phyloP scores from a whole-genome alignment of 2,113 vertebrate species.

The Desmodus rotundus region DNA sequence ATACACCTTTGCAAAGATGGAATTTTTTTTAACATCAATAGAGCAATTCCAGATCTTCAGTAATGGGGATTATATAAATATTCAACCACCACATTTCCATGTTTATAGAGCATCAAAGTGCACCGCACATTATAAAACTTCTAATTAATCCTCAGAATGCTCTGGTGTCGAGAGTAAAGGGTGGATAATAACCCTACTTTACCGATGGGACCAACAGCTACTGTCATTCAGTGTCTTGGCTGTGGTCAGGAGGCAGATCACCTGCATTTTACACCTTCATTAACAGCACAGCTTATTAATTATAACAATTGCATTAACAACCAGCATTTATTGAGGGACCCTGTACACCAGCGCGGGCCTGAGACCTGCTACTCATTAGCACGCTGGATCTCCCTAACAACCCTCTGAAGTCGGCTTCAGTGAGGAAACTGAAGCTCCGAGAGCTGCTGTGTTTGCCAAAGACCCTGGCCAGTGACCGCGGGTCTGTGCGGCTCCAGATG shows the following conservation, averaged over 20 bases:
- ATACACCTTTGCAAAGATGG: background rate
- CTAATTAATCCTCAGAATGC: slow-evolving; percentile 59
- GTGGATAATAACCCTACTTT: slow-evolving; percentile 49
- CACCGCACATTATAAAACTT: slow-evolving; percentile 50
- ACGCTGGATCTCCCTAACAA: background rate
- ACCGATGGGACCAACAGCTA: background rate
- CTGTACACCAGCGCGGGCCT: background rate
- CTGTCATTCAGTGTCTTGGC: background rate
- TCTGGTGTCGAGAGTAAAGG: slow-evolving; percentile 43
- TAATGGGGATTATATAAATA: slow-evolving; percentile 45
- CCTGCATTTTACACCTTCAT: slow-evolving; percentile 55
- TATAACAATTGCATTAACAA: slow-evolving; percentile 43
- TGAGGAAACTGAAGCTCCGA: background rate
- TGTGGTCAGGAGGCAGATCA: background rate
- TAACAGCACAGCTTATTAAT: slow-evolving; percentile 59
- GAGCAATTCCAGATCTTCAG: slow-evolving; percentile 51
- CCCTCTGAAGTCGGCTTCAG: background rate
- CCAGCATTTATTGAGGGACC: background rate
- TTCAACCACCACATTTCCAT: slow-evolving; percentile 22
- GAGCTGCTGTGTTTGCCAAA: too few relatives aligned
- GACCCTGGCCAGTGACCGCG: background rate
- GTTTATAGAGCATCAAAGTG: slow-evolving; percentile 67
- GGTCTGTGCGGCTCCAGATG: background rate
- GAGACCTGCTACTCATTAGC: background rate
- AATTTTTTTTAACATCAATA: background rate